Base-by-base conservation (phyloP, 2,113 vertebrate species). In the Todiramphus saurophagus region DNA sequence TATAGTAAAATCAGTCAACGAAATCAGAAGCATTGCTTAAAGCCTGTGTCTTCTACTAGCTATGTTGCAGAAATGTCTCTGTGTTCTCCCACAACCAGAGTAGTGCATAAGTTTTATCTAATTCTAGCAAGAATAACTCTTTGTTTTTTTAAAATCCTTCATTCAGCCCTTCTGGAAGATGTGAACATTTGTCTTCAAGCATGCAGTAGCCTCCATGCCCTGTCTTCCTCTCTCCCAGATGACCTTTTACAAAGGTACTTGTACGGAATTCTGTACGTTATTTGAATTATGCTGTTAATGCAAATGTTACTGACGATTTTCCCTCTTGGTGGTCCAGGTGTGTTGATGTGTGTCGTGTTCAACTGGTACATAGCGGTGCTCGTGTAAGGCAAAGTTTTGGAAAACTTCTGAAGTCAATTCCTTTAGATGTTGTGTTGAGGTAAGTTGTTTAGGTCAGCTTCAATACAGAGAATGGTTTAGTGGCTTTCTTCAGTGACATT, bases 341-440 rank as follows among this genome's bases (percentile, higher is more conserved):
- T 98, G 99, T 99, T 75, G 99, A 99, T 76, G 98, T 99, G 83
- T 99, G 99, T 96, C 98, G 99, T 78, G 99, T 99, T 64, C 99
- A 99, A 10, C 92, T 99, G 30, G 99, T 99, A 20, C 99, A 99
- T 50, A 99, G 98, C 2, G 98, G 98, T 35, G 98, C 99, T 91
- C 98, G 99, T 84, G 98, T 99, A 68, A 98, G 99, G 78, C 99
- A 99, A 94, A 98, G 99, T 58, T 99, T 99, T 84, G 99, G 99
- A 56, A 99, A 99, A 91, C 98, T 99, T 27, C 97, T 99, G 77
- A 98, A 99, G 96, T 99, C 99, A 55, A 97, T 99, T 94, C 99
- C 99, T 44, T 97, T 99, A 70, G 99, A 99, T 87, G 97, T 99
- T 51, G 98, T 99, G 50, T 94, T 99, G 79, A 99, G 99, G 99